Evolutionary conservation across 2,888 invertebrate genomes (phyloP), one percentile per base, ranked within the genome.

Genomic region (Brachyopa scutellaris): DNA sequence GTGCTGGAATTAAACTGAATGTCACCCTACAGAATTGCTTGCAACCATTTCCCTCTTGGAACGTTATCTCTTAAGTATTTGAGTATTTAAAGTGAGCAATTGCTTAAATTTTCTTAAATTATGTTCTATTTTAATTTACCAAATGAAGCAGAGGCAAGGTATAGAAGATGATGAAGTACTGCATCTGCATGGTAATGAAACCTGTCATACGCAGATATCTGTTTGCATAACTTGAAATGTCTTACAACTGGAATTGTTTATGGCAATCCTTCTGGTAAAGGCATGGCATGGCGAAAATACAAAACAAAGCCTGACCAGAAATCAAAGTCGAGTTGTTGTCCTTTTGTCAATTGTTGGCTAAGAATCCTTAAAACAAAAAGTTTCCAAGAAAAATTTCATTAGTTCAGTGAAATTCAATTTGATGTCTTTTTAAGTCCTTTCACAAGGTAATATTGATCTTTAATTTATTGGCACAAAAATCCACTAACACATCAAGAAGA

Each of bases 391-490:
- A 57, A 49, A 49, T 33, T 47, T 62, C 47, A 62, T 62, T 62
- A 62, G 36, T 62, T 49, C 47, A 62, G 36, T n/a, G 36, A 62
- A 47, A 62, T 36, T 62, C 62, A 49, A 62, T 62, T 62, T 62
- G 33, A 47, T 62, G 62, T 49, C 47, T 36, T 47, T 62, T 62
- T 62, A 21, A 23, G 17, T 40, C 40, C 40, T 57, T 26, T 57
- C 26, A 15, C 26, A 40, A 40, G 40, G 40, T 40, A 55, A 55
- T 55, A 57, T 57, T 40, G 57, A 57, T 57, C 26, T 26, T 38
- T 4, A 19, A 11, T 26, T 7, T 47, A 26, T 42, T 47, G 2
- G 11, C 23, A 23, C 47, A 8, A 26, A 47, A 47, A 7, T 3
- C 2, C 26, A 13, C 21, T 11, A 23, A 40, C 40, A 21, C 36